Base-by-base conservation (phyloP, 2,888 invertebrate genomes). In the Drosophila putrida region DNA sequence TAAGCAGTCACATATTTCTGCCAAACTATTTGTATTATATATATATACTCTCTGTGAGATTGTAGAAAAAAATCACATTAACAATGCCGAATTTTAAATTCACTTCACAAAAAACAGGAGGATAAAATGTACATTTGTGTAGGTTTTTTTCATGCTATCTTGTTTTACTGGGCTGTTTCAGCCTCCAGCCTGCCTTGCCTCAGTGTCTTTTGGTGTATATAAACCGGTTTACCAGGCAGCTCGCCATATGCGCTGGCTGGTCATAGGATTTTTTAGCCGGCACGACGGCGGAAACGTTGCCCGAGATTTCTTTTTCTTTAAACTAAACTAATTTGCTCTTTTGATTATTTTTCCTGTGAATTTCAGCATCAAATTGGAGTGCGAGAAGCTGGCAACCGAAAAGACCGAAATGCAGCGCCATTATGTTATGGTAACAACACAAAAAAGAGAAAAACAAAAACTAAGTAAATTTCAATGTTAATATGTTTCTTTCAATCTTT, bases 331-430 rank as follows among this genome's bases (percentile, higher is more conserved):
- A 84, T 87, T 85, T 80, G 71, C 62, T 70, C 71, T 81, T 68
- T 83, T 83, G 81, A 80, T 81, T 83, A 80, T 83, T 81, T 81
- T 89, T 89, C 80, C 74, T 80, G 82, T 80, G 87, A 87, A 84
- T 91, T 90, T 88, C 95, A 98, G 98, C 93, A 94, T 98, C 92
- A 98, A 98, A 94, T 95, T 98, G 94, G 99, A 99, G 94, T 98
- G 98, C 94, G 99, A 99, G 93, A 99, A 99, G 94, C 93, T 99
- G 93, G 98, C 97, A 78, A 97, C 96, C 93, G 99, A 99, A 94
- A 99, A 99, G 94, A 98, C 98, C 89, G 98, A 98, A 94, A 98
- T 99, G 96, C 98, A 99, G 93, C 95, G 99, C 93, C 98, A 99
- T 95, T 99, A 98, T 94, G 98, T 98, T 90, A 98, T 99, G 98